Evolutionary conservation across 2,888 invertebrate species (phyloP), one percentile per base, ranked within the genome.

Genomic region (Mechanitis mazaeus): DNA sequence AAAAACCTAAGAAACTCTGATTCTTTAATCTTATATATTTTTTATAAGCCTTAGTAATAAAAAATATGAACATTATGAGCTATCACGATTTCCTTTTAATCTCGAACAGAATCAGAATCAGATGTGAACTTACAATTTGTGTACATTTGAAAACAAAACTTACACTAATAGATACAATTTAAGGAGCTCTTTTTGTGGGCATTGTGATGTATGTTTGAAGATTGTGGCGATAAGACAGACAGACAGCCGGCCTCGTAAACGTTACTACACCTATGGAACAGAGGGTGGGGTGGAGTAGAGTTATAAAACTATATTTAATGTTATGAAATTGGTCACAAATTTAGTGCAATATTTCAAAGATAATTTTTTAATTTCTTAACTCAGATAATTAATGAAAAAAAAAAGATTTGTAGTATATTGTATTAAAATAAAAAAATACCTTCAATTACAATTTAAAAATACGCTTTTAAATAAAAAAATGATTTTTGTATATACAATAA

Each of bases 211-310:
- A 76, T 79, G 77, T 73, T 71, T 73, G 76, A 56, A 84, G 83
- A 85, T 85, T 76, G 59, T 69, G 70, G 65, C 72, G 87, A 87
- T 87, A 87, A 87, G 81, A 76, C 78, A 67, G 81, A 84, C 70
- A 64, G 74, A 74, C 74, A 78, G 83, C 68, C 80, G 82, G 81
- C 78, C 77, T 82, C 82, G 84, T 81, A 83, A 84, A 84, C 81
- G 74, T 72, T 70, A 80, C 64, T 69, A 68, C 69, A 69, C 64
- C 69, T 70, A 72, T 69, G 58, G 76, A 55, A 77, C 70, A 73
- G 65, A 2, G 62, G 61, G 61, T 63, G 31, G 20, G 0, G 33
- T 80, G 67, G 81, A 82, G 78, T 50, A 31, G 9, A 47, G 55
- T 20, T 33, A 33, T 20, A 20, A 20, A 20, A 20, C 20, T 20